Evolutionary conservation across 2,888 invertebrate species (phyloP).

Genomic region (Drosophila meridionalis): DNA sequence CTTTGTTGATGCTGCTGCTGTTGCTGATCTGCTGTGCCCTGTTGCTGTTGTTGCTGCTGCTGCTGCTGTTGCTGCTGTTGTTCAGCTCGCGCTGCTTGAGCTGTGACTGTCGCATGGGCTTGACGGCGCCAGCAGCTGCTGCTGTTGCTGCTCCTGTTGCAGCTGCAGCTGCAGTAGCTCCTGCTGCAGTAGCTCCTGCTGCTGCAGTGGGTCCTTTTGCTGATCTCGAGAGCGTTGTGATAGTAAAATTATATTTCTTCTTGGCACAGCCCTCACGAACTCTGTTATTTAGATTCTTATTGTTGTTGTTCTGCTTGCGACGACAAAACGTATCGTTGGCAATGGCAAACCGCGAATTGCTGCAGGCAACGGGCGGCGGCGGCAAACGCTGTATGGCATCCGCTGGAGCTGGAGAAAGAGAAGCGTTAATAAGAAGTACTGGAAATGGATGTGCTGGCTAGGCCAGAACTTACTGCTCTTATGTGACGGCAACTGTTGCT

Average conservation of each 20-base stretch:
- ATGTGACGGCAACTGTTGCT: constrained; percentile 13
- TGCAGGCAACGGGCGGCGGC: constrained; percentile 57
- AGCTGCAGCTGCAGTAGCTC: background rate
- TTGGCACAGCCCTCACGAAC: constrained; percentile 64
- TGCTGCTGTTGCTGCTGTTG: constrained; percentile 24
- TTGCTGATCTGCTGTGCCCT: constrained; percentile 18
- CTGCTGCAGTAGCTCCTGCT: constrained; percentile 10
- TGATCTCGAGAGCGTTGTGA: constrained; percentile 83
- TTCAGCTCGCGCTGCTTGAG: constrained; percentile 13
- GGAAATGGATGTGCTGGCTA: background rate
- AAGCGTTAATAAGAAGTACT: background rate
- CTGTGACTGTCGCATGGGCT: constrained; percentile 23
- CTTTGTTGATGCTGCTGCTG: constrained; percentile 20
- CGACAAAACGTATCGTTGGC: constrained; percentile 75
- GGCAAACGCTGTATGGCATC: constrained; percentile 16
- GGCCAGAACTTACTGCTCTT: constrained; percentile 24
- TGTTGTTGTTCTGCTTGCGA: constrained; percentile 73
- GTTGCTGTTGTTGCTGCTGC: constrained; percentile 16
- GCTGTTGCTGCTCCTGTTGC: background rate
- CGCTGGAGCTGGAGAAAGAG: constrained; percentile 1
- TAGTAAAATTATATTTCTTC: constrained; percentile 84
- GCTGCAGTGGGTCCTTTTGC: constrained; percentile 51
- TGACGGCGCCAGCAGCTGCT: background rate
- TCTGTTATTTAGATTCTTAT: constrained; percentile 71
- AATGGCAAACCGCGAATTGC: constrained; percentile 76